phyloP scores from a whole-genome alignment of 2,888 invertebrate genomes.

The Nomada lathburiana region DNA sequence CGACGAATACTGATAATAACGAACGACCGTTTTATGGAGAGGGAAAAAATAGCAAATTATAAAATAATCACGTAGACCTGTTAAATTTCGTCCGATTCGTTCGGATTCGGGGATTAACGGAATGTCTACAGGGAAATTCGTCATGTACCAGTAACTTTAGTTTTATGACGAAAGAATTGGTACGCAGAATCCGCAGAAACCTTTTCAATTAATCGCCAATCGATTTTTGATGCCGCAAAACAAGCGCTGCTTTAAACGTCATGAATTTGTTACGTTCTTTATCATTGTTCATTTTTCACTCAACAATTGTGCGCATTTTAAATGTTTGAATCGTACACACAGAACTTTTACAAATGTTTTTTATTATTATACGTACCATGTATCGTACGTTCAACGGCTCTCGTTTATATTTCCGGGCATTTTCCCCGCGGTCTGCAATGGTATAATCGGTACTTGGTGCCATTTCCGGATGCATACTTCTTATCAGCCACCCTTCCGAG shows the following conservation, averaged over 20 bases:
- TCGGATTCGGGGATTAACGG: neutral
- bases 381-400: neutral
- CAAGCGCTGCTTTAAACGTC: too few species aligned
- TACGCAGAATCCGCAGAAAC: too few species aligned
- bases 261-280: too few species aligned
- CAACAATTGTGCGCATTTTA: too few species aligned
- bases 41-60: neutral
- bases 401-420: neutral
- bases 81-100: neutral
- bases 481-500: conserved; percentile 16
- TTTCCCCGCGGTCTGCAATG: neutral
- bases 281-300: too few species aligned
- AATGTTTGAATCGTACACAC: too few species aligned
- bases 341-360: neutral
- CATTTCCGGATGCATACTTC: neutral
- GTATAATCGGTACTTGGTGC: neutral
- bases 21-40: neutral
- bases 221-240: too few species aligned
- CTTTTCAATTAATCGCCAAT: too few species aligned
- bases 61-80: neutral
- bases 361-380: neutral
- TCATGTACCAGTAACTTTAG: too few species aligned
- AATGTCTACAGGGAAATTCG: too few species aligned
- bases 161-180: too few species aligned
- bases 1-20: conserved; percentile 9